Base-by-base conservation (phyloP, 64 coral and sea anemone species). In the Exaiptasia diaphana region DNA sequence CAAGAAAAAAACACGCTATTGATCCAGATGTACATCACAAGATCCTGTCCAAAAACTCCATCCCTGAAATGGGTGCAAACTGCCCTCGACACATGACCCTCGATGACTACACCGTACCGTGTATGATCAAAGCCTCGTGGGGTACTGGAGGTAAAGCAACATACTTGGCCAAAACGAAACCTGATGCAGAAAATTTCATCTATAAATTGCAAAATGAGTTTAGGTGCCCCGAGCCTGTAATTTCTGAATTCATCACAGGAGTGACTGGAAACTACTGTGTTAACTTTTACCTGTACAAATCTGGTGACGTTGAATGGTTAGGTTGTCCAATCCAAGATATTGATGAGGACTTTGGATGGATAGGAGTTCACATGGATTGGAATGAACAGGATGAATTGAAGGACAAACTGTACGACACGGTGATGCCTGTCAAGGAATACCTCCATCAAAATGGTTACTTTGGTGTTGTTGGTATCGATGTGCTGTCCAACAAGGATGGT, bases 391-490 rank as follows among this genome's bases (percentile, higher is more conserved):
- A 83, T 0, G 53, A 89, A 58, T 41, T 93, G 50, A 89, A 89
- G 21, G 74, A 84, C 21, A 43, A 45, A 10, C 57, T 89, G 32
- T 77, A 54, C 73, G 55, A 79, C 24, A 15, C 85, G 1, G 79
- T 93, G 0, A 4, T 45, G 18, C 85, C 91, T 9, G 91, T 93
- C 35, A 78, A 76, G 33, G 70, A 93, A 64, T 93, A 93, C 76
- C 79, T 93, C 78, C 91, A 93, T 48, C 21, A 53, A 42, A 93
- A 93, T 32, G 91, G 91, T 17, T 93, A 93, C 41, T 93, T 93
- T 74, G 91, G 91, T 33, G 86, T 93, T 15, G 52, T 60, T 22
- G 91, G 85, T 5, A 62, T 93, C 23, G 91, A 93, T 69, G 67
- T 93, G 17, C 79, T 93, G 68, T 41, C 79, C 30, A 93, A 88